Evolutionary conservation across 2,113 vertebrate species (phyloP).

Genomic region (Patagioenas fasciata): DNA sequence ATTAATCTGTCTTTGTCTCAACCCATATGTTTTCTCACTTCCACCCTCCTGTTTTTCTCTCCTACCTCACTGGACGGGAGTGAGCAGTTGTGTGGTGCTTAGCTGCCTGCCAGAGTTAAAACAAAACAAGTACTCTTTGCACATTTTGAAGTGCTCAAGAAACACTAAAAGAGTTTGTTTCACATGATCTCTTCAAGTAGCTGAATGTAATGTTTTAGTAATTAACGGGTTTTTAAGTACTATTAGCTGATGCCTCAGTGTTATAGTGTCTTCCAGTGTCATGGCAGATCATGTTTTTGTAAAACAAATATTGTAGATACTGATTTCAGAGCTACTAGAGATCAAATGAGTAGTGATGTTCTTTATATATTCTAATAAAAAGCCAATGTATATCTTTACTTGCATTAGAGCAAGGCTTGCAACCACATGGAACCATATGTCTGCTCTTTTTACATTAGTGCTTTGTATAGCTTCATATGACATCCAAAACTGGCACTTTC

Average conservation of each 20-base stretch:
- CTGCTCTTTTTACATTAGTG: neutral
- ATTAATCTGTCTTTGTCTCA: neutral
- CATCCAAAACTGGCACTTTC: neutral
- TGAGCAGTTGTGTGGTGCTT: too few relatives aligned
- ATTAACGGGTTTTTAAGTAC: neutral
- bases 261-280: neutral
- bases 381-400: neutral
- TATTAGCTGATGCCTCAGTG: neutral
- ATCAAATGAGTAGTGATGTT: neutral
- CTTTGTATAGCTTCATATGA: neutral
- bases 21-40: neutral
- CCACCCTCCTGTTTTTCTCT: neutral
- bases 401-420: neutral
- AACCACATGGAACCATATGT: neutral
- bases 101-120: neutral
- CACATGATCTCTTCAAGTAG: neutral
- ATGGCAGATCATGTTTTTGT: neutral
- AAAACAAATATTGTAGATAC: too few relatives aligned
- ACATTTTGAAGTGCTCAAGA: neutral
- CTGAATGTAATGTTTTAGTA: neutral
- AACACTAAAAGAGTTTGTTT: neutral
- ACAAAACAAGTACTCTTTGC: neutral
- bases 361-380: neutral
- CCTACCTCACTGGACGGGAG: too few relatives aligned
- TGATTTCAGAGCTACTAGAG: neutral